Base-by-base conservation (phyloP, 2,113 vertebrate genomes). In the Struthio camelus region DNA sequence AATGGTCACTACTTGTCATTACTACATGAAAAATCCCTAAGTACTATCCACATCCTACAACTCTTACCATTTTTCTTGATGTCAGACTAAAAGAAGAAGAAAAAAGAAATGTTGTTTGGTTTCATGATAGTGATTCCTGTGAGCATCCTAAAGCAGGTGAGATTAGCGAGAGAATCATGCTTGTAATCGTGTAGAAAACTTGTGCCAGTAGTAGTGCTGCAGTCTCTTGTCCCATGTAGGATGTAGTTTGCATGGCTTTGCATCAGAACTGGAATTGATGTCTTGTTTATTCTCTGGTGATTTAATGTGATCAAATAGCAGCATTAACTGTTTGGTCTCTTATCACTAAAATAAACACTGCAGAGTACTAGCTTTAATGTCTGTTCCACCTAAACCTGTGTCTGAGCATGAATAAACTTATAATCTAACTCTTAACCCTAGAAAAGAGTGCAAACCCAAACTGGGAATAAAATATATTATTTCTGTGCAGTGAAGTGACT, bases 31-130 rank as follows among this genome's bases (percentile, higher is more conserved):
- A 93, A 81, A 5, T 71, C 14, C 32, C 32, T 12, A 62, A 82
- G 30, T 88, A 61, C 14, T 78, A 36, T 25, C 50, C 10, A 24
- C 72, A 72, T 77, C 28, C 86, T 11, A 6, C 94, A 97, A 96
- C 30, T 93, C 59, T 88, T 66, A 32, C 84, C 44, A 30, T 97
- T 87, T 96, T 93, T 94, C 85, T 90, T 89, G 84, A 91, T 94
- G 91, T 96, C 97, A 98, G 98, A 97, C 98, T 15, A 98, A 98
- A 98, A 98, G 97, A 96, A 98, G 97, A 97, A 97, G 96, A 94
- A 98, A 98, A 98, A 98, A 98, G 98, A 98, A 98, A 97, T 98
- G 98, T 96, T 99, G 98, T 95, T 98, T 98, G 94, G 95, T 99
- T 95, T 98, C 98, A 86, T 99, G 98, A 98, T 96, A 96, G 82